These are phyloP conservation scores for Sipha maydis DNA, from an alignment of 2,888 invertebrate species.

Conservation along the genomic window DNA sequence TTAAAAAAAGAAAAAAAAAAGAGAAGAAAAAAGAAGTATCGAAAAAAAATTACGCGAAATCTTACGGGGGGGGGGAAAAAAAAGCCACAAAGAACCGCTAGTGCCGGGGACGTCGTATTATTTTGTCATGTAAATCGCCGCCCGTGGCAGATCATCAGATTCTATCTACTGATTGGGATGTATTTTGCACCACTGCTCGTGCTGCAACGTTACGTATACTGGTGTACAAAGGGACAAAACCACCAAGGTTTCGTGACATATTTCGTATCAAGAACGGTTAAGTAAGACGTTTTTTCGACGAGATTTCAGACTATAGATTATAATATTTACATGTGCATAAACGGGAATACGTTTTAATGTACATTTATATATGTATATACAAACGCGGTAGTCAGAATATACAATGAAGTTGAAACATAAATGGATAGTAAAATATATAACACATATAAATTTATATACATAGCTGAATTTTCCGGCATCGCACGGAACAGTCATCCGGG, in stretches of 20 bases:
- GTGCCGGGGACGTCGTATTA: conserved; percentile 37
- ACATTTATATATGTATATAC: neutral
- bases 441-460: too few species aligned
- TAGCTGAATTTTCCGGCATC: too few species aligned
- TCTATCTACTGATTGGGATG: conserved; percentile 35
- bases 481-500: too few species aligned
- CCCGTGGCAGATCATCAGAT: conserved; percentile 49
- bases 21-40: neutral
- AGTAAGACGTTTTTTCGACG: neutral
- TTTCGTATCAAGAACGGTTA: neutral
- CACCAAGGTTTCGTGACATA: neutral
- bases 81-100: conserved; percentile 32
- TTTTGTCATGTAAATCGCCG: conserved; percentile 58
- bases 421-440: too few species aligned
- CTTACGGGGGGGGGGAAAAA: neutral
- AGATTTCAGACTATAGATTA: neutral
- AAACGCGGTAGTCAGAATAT: neutral
- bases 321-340: neutral
- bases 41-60: conserved; percentile 42
- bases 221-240: neutral
- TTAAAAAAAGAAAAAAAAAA: neutral
- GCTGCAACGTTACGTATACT: neutral
- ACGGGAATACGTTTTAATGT: neutral
- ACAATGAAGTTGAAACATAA: neutral
- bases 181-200: conserved; percentile 10